These are phyloP conservation scores for Nesoenas mayeri DNA, from an alignment of 2,113 vertebrate genomes.

Conservation along the genomic window DNA sequence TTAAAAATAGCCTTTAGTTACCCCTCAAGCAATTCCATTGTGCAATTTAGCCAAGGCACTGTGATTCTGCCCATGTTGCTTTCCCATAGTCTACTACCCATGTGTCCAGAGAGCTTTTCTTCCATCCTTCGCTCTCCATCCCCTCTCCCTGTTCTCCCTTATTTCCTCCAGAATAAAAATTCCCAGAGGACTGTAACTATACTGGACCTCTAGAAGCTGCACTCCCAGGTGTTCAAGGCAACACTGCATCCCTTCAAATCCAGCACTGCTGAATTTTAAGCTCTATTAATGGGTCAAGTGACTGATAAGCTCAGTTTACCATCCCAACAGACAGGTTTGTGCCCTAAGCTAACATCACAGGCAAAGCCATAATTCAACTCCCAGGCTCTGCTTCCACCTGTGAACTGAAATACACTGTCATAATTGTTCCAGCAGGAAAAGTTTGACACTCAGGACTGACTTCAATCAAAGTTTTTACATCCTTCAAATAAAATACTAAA, in stretches of 20 bases:
- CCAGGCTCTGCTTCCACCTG: not conserved
- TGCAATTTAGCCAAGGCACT: not conserved
- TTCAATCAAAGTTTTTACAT: conserved; percentile 49
- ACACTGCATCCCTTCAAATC: not conserved
- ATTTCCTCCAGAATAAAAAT: not conserved
- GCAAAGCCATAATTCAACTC: not conserved
- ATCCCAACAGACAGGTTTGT: not conserved
- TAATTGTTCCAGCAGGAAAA: not conserved
- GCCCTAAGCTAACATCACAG: not conserved
- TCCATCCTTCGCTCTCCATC: not conserved
- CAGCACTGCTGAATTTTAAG: not conserved
- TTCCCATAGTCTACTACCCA: not conserved
- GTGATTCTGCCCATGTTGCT: not conserved
- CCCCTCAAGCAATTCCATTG: not conserved
- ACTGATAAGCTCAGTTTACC: not conserved
- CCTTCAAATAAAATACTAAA: conserved; percentile 24
- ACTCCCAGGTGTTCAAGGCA: not conserved
- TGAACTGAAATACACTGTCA: not conserved
- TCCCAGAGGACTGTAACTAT: not conserved
- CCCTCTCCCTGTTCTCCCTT: not conserved
- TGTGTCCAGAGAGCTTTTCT: not conserved
- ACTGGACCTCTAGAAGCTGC: not conserved
- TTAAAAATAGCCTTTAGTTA: not conserved
- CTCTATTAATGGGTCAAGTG: not conserved
- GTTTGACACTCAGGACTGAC: not conserved